A percentile compares a stretch with the other conserved stretches of the same genome.
phyloP scores from a whole-genome alignment of 2,888 invertebrate genomes.

The Thalpophila matura region DNA sequence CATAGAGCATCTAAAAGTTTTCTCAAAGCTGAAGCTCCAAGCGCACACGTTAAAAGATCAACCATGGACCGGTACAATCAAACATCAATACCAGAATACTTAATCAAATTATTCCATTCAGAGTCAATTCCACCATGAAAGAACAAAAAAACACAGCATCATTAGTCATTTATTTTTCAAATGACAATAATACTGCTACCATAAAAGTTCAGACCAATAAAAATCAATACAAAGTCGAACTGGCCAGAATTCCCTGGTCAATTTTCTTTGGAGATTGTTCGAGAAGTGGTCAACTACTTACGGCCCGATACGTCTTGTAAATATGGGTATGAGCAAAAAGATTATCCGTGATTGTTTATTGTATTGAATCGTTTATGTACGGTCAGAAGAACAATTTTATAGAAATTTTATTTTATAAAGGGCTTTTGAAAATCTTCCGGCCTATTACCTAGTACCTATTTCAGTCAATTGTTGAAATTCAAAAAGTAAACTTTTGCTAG shows the following conservation, averaged over 20 bases:
- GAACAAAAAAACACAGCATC: conserved; percentile 53
- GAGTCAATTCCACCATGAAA: conserved; percentile 51
- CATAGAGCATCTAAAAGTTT: neutral
- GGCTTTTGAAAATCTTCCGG: too few relatives aligned
- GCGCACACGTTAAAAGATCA: neutral
- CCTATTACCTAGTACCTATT: too few relatives aligned
- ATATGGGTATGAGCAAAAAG: conserved; percentile 79
- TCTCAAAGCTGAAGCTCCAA: neutral
- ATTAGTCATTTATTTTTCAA: conserved; percentile 64
- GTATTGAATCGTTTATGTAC: conserved; percentile 87
- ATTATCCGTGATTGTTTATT: conserved; percentile 82
- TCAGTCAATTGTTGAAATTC: too few relatives aligned
- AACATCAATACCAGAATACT: conserved; percentile 33
- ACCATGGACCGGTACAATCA: neutral
- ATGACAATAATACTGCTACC: conserved; percentile 65
- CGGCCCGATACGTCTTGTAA: conserved; percentile 75
- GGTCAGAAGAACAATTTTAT: conserved; percentile 29
- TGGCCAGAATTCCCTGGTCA: conserved; percentile 56
- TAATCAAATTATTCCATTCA: conserved; percentile 48
- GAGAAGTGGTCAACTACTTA: conserved; percentile 73
- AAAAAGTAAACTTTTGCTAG: too few relatives aligned
- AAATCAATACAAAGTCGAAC: conserved; percentile 59
- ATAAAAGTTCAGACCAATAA: conserved; percentile 56
- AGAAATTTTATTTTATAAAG: too few relatives aligned
- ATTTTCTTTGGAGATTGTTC: conserved; percentile 40